A percentile compares a stretch with the other conserved stretches of the same genome.
Evolutionary conservation across 2,797 vertebrate genomes (phyloP).

Genomic region (Micrastur ruficollis): DNA sequence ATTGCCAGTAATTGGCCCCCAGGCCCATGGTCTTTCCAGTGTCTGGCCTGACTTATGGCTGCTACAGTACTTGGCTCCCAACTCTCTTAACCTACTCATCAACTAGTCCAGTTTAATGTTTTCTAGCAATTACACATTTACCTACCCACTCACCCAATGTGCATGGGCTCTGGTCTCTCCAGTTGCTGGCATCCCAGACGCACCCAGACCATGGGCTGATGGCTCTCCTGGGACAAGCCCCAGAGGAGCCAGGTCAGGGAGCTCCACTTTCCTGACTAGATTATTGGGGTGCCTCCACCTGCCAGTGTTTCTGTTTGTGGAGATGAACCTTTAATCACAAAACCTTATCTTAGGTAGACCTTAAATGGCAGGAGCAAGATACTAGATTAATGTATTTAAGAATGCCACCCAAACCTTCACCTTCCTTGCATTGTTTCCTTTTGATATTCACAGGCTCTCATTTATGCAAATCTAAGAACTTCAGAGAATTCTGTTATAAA

Average conservation of each 20-base stretch:
- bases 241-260: not conserved
- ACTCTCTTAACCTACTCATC: not conserved
- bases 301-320: not conserved
- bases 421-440: not conserved
- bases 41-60: not conserved
- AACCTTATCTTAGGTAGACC: not conserved
- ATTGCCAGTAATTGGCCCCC: not conserved
- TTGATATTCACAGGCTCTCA: not conserved
- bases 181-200: not conserved
- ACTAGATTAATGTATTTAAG: not conserved
- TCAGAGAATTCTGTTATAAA: not conserved
- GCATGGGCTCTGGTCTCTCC: not conserved
- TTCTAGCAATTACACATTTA: not conserved
- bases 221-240: not conserved
- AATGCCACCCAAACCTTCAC: not conserved
- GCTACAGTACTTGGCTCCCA: not conserved
- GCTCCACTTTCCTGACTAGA: not conserved
- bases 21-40: not conserved
- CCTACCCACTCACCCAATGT: not conserved
- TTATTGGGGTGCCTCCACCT: not conserved
- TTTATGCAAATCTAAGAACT: not conserved
- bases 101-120: not conserved
- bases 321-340: not conserved
- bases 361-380: not conserved
- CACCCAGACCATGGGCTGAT: not conserved